A percentile compares a stretch with the other conserved stretches of the same genome.
Conservation (phyloP, 2,113 vertebrate species). For the Percina caprodes region DNA sequence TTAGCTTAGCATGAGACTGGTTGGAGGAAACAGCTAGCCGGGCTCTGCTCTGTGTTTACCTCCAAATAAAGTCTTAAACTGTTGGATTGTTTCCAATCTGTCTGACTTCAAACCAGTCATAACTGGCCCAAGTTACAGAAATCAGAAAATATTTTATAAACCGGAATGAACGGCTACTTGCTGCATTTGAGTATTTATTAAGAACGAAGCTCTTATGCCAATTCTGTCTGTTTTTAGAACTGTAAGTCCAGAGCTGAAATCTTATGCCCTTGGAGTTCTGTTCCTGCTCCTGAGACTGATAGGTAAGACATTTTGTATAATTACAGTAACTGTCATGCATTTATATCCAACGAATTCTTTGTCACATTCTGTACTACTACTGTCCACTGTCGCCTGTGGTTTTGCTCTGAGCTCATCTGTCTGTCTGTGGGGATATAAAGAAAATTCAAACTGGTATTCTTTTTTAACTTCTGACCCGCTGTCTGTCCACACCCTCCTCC, state of each 20-base stretch:
- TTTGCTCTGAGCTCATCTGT: slow-evolving; percentile 12
- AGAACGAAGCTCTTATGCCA: neutral
- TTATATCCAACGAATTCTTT: neutral
- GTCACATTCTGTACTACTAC: neutral
- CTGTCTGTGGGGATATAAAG: slow-evolving; percentile 37
- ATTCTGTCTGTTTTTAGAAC: slow-evolving; percentile 69
- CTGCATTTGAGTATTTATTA: neutral
- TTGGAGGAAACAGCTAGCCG: too few species aligned
- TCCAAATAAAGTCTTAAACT: neutral
- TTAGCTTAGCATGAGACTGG: too few species aligned
- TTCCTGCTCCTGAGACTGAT: slow-evolving; percentile 83
- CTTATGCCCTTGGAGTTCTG: slow-evolving; percentile 82
- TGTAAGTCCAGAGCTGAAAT: slow-evolving; percentile 83
- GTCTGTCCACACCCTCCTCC: slow-evolving; percentile 22
- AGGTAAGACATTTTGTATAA: slow-evolving; percentile 60
- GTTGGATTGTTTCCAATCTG: neutral
- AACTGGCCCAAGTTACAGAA: neutral
- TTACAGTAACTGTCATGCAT: neutral
- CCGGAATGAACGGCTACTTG: too few species aligned
- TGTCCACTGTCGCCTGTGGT: neutral
- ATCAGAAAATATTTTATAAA: neutral
- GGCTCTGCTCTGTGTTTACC: neutral
- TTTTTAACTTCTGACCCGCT: slow-evolving; percentile 46
- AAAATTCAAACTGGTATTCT: slow-evolving; percentile 29
- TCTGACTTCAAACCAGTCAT: neutral